Conservation (phyloP, 1,140 invertebrate genomes). For the Agraylea sexmaculata region DNA sequence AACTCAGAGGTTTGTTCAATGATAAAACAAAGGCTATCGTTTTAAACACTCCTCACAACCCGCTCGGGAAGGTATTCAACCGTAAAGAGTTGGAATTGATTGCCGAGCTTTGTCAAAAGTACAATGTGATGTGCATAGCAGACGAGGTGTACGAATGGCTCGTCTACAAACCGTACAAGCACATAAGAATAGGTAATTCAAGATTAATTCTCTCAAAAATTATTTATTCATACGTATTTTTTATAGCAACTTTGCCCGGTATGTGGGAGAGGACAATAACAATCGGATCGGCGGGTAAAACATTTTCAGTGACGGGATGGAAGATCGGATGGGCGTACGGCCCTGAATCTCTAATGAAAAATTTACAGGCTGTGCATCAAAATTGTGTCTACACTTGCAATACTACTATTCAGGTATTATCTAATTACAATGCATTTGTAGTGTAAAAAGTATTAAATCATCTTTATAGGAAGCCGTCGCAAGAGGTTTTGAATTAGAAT, state of each 20-base stretch:
- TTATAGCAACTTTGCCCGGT: slow-evolving; percentile 74
- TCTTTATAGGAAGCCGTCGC: slow-evolving; percentile 77
- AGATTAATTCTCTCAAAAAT: background rate
- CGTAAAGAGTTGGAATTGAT: slow-evolving; percentile 62
- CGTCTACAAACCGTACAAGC: slow-evolving; percentile 74
- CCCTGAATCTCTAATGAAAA: slow-evolving; percentile 63
- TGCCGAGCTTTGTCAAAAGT: slow-evolving; percentile 80
- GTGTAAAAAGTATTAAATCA: slow-evolving; percentile 4
- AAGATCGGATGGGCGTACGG: slow-evolving; percentile 96
- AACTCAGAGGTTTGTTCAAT: slow-evolving; percentile 76
- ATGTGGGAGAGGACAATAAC: slow-evolving; percentile 99
- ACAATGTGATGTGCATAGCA: slow-evolving; percentile 82
- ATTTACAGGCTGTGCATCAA: slow-evolving; percentile 83
- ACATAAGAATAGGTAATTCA: slow-evolving; percentile 73
- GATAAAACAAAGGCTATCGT: slow-evolving; percentile 90
- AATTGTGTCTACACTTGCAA: slow-evolving; percentile 85
- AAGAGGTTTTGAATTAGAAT: slow-evolving; percentile 77
- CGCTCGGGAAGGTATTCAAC: slow-evolving; percentile 82
- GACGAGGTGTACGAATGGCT: slow-evolving; percentile 99
- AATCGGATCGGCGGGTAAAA: slow-evolving; percentile 94
- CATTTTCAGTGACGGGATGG: slow-evolving; percentile 96
- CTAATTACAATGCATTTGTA: background rate
- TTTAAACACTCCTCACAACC: slow-evolving; percentile 94
- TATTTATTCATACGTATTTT: slow-evolving; percentile 12
- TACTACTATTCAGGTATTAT: slow-evolving; percentile 64